Percentiles rank a stretch among this genome's conserved stretches.
Evolutionary conservation across 2,797 vertebrate genomes (phyloP).

Genomic region (Trichosurus vulpecula): DNA sequence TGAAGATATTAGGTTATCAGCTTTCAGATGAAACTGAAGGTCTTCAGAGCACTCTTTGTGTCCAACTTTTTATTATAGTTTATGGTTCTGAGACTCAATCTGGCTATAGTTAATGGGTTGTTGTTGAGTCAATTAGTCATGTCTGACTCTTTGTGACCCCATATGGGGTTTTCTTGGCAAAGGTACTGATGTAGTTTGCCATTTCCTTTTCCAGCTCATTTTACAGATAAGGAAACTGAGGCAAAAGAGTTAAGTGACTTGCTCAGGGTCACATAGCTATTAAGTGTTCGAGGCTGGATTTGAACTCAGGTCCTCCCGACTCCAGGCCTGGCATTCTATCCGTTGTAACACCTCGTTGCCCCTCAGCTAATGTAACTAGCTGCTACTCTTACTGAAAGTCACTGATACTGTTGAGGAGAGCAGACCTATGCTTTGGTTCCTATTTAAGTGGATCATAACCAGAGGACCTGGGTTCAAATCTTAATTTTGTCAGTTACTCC

Average conservation of each 20-base stretch:
- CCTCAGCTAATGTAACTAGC: not conserved
- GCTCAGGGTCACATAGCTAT: not conserved
- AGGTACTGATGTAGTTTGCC: not conserved
- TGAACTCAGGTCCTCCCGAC: not conserved
- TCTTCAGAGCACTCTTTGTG: not conserved
- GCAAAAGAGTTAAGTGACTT: not conserved
- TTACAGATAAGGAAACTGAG: not conserved
- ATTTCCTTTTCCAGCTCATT: not conserved
- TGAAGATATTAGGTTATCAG: not conserved
- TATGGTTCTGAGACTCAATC: slow-evolving; percentile 5
- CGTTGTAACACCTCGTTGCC: not conserved
- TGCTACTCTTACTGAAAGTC: not conserved
- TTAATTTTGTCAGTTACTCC: not conserved
- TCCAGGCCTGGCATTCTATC: not conserved
- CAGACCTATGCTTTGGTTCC: not conserved
- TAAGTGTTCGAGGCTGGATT: not conserved
- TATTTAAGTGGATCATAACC: not conserved
- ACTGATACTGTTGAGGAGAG: not conserved
- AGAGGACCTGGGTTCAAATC: not conserved
- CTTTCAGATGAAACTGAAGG: not conserved
- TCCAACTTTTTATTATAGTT: not conserved
- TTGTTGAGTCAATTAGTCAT: not conserved
- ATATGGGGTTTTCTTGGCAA: not conserved
- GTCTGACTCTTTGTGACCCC: not conserved
- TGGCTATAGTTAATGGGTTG: not conserved